phyloP scores from a whole-genome alignment of 2,888 invertebrate species.

The Diarsia dahlii region DNA sequence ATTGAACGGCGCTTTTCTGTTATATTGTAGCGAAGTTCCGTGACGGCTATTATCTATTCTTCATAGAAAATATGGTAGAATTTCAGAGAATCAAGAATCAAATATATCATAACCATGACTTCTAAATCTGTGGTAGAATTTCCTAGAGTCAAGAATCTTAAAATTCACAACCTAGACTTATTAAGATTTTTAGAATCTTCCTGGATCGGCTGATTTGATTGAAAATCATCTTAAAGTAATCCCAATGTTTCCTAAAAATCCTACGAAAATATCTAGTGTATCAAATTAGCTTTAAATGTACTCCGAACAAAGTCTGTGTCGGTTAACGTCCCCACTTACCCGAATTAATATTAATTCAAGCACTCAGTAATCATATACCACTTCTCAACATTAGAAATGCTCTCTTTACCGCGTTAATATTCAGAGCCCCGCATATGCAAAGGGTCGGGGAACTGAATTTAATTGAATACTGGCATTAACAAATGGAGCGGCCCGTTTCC shows the following conservation, averaged over 20 bases:
- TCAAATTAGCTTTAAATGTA: slow-evolving; percentile 47
- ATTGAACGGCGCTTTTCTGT: slow-evolving; percentile 19
- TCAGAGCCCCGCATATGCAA: slow-evolving; percentile 83
- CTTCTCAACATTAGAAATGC: slow-evolving; percentile 77
- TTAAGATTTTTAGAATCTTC: too few relatives aligned
- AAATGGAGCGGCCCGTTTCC: slow-evolving; percentile 88
- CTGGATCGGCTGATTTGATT: background rate
- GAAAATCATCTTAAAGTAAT: background rate
- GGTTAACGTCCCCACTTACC: slow-evolving; percentile 65
- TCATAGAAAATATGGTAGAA: background rate
- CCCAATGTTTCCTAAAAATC: background rate
- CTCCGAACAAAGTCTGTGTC: slow-evolving; percentile 55
- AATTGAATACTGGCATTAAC: slow-evolving; percentile 90
- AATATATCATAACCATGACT: background rate
- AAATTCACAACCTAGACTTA: too few relatives aligned
- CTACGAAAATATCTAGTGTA: slow-evolving; percentile 19
- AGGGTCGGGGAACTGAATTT: slow-evolving; percentile 87
- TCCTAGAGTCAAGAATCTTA: too few relatives aligned
- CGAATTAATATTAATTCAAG: slow-evolving; percentile 71
- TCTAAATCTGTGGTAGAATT: background rate
- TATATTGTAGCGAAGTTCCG: background rate
- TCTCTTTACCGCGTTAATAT: slow-evolving; percentile 83
- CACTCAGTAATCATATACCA: slow-evolving; percentile 72
- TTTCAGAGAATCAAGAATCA: background rate
- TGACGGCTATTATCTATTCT: background rate